Base-by-base conservation (phyloP, 2,888 invertebrate genomes). In the Lampropteryx suffumata region DNA sequence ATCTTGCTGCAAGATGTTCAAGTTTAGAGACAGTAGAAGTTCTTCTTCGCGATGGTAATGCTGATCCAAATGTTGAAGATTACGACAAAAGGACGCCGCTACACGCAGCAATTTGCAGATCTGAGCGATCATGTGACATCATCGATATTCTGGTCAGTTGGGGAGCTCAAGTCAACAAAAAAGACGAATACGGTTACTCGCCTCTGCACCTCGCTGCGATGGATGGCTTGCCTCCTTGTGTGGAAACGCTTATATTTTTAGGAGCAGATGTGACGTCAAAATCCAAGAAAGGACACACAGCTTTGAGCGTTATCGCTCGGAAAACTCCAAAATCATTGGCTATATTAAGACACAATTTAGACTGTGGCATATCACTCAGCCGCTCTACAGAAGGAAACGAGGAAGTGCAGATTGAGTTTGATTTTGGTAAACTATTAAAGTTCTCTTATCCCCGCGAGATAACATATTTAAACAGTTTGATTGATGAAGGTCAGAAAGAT, bases 401-500 rank as follows among this genome's bases (percentile, higher is more conserved):
- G 40, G 96, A 96, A 81, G 95, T 96, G 7, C 95, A 96, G 76
- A 84, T 96, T 13, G 93, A 96, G 65, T 90, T 96, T 50, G 96
- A 96, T 76, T 96, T 96, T 70, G 93, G 96, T 45, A 94, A 95
- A 65, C 86, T 97, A 39, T 73, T 96, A 33, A 96, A 96, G 72
- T 95, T 96, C 78, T 95, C 95, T 57, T 95, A 95, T 76, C 95
- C 95, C 0, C 92, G 95, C 17, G 97, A 97, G 84, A 96, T 96
- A 12, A 95, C 95, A 57, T 96, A 97, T 78, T 85, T 97, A 48
- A 96, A 96, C 66, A 96, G 95, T 21, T 94, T 97, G 66, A 94
- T 97, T 14, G 96, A 96, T 71, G 96, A 96, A 82, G 96, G 97
- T 0, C 97, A 97, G 73, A 97, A 97, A 75, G 95, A 96, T 68